phyloP scores from a whole-genome alignment of 2,888 invertebrate genomes.

The Synanthedon andrenaeformis region DNA sequence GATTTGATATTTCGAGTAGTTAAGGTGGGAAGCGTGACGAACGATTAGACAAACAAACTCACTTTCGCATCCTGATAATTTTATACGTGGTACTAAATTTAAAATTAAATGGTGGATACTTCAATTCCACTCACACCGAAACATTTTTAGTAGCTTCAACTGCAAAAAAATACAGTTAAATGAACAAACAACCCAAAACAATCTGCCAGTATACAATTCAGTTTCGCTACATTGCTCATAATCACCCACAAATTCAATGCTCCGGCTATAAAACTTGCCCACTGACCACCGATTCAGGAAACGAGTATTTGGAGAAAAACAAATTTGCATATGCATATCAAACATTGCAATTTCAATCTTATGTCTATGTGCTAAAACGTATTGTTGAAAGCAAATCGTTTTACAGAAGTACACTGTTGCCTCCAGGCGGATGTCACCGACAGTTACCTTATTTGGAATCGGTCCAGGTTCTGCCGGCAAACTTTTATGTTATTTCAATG shows the following conservation, averaged over 20 bases:
- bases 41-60: no score
- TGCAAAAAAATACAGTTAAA: no score
- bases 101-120: no score
- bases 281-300: slow-evolving; percentile 46
- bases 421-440: slow-evolving; percentile 52
- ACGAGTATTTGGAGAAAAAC: slow-evolving; percentile 36
- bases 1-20: no score
- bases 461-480: slow-evolving; percentile 49
- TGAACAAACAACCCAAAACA: no score
- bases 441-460: slow-evolving; percentile 66
- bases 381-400: slow-evolving; percentile 15
- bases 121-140: no score
- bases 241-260: slow-evolving; percentile 52
- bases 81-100: no score
- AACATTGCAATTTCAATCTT: slow-evolving; percentile 25
- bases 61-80: no score
- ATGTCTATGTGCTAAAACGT: slow-evolving; percentile 16
- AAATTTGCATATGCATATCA: slow-evolving; percentile 7
- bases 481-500: slow-evolving; percentile 66
- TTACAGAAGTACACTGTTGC: slow-evolving; percentile 30
- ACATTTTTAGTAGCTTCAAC: no score
- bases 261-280: slow-evolving; percentile 45
- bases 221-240: slow-evolving; percentile 11
- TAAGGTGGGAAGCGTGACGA: no score
- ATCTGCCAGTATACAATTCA: background rate